phyloP scores from a whole-genome alignment of 2,888 invertebrate genomes.

The Acleris sparsana region DNA sequence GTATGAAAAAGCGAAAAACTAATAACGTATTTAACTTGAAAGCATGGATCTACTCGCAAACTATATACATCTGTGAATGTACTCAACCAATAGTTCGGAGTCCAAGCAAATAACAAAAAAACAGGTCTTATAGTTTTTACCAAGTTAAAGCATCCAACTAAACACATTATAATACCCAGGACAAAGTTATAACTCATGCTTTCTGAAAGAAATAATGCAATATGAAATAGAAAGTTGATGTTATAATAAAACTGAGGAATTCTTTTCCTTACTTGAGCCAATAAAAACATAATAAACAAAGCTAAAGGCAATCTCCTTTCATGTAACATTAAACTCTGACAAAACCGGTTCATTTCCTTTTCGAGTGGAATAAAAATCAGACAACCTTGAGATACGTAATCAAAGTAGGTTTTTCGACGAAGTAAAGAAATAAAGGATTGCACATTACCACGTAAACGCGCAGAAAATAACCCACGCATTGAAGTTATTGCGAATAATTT shows the following conservation, averaged over 20 bases:
- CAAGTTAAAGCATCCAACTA: no score
- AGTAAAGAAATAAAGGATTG: conserved; percentile 4
- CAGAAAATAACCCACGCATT: conserved; percentile 1
- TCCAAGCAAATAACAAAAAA: no score
- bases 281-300: conserved; percentile 18
- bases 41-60: no score
- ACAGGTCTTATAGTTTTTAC: no score
- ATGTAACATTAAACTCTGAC: conserved; percentile 9
- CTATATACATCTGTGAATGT: no score
- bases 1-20: no score
- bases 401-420: conserved; percentile 2
- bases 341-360: conserved; percentile 31
- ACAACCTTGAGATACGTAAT: conserved; percentile 20
- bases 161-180: no score
- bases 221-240: neutral
- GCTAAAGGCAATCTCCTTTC: conserved; percentile 15
- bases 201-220: neutral
- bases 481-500: no score
- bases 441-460: conserved; percentile 3
- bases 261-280: conserved; percentile 4
- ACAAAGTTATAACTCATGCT: no score
- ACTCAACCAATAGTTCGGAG: no score
- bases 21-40: no score
- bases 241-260: neutral
- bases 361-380: conserved; percentile 8